Evolutionary conservation across 2,113 vertebrate genomes (phyloP).

Genomic region (Semnornis frantzii): DNA sequence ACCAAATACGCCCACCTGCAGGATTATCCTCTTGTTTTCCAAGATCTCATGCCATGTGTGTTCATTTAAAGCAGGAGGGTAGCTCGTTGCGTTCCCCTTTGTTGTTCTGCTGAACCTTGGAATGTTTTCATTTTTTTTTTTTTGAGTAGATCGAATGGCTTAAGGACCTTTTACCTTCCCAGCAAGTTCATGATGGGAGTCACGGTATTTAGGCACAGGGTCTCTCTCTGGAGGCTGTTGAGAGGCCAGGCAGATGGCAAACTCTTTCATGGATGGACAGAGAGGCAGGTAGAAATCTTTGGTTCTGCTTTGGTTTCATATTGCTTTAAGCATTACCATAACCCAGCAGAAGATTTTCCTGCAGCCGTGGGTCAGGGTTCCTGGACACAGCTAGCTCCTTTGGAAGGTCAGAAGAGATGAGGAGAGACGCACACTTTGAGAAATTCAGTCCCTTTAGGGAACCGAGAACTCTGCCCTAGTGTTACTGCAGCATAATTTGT

Average conservation of each 20-base stretch:
- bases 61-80: neutral
- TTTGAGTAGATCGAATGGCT: neutral
- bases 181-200: neutral
- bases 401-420: neutral
- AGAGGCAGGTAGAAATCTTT: neutral
- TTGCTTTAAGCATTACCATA: neutral
- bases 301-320: neutral
- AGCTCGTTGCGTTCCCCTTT: neutral
- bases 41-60: neutral
- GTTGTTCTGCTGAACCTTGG: slow-evolving; percentile 1
- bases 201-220: neutral
- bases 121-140: neutral
- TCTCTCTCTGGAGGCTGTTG: neutral
- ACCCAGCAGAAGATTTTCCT: neutral
- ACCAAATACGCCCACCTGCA: neutral
- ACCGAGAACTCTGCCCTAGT: neutral
- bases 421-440: neutral
- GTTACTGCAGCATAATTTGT: neutral
- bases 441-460: neutral
- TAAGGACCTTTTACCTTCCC: neutral
- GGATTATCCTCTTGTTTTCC: slow-evolving; percentile 5
- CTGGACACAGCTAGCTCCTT: neutral
- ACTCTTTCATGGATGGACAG: neutral
- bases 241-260: neutral
- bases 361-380: accelerated